A percentile compares a stretch with the other conserved stretches of the same genome.
phyloP scores from a whole-genome alignment of 2,888 invertebrate genomes.

The Nemotelus nigrinus region DNA sequence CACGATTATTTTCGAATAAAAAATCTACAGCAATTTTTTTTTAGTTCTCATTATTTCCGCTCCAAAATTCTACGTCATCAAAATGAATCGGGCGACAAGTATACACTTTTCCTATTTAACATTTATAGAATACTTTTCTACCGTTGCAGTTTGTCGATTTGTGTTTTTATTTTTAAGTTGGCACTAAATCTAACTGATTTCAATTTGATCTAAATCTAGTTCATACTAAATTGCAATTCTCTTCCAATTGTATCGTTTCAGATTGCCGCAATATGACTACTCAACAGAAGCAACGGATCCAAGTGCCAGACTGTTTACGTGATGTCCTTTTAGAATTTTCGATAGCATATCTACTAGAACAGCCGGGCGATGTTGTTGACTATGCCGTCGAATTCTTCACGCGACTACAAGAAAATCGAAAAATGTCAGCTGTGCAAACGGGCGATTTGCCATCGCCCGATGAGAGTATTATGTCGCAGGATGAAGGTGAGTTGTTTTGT shows the following conservation, averaged over 20 bases:
- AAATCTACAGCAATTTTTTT: no score
- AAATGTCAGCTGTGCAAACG: slow-evolving; percentile 65
- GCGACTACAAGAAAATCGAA: slow-evolving; percentile 80
- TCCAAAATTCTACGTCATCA: slow-evolving; percentile 11
- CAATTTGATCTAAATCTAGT: neutral
- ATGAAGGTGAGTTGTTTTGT: slow-evolving; percentile 75
- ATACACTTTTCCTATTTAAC: neutral
- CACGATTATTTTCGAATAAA: no score
- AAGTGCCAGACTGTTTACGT: slow-evolving; percentile 94
- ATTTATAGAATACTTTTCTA: neutral
- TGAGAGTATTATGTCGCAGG: slow-evolving; percentile 83
- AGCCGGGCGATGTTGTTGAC: slow-evolving; percentile 89
- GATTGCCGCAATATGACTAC: slow-evolving; percentile 49
- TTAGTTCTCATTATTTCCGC: no score
- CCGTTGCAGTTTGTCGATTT: no score
- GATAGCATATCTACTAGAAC: slow-evolving; percentile 92
- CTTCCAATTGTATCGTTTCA: slow-evolving; percentile 6
- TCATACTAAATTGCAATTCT: neutral
- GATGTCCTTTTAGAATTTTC: slow-evolving; percentile 96
- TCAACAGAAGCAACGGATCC: slow-evolving; percentile 69
- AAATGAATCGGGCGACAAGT: slow-evolving; percentile 34
- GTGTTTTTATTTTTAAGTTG: neutral
- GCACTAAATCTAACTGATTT: neutral
- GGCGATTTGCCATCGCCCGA: slow-evolving; percentile 72
- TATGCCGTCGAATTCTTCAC: slow-evolving; percentile 95